Evolutionary conservation across 92 coral and sea anemone species (phyloP).

Genomic region (Umimayanthus chanpuru): DNA sequence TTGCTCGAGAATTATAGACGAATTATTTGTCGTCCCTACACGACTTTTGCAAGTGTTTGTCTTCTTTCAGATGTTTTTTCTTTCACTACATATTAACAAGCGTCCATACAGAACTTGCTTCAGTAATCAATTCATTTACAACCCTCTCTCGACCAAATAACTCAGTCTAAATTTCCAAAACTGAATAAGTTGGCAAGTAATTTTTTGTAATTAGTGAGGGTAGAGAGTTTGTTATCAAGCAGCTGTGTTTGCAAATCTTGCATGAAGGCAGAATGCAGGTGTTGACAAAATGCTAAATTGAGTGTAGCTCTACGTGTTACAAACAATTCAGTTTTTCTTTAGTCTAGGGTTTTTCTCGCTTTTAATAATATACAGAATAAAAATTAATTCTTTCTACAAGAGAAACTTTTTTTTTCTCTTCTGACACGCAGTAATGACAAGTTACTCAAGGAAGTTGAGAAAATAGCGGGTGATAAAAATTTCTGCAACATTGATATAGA

Average conservation of each 20-base stretch:
- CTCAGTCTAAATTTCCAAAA: not conserved
- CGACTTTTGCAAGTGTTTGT: not conserved
- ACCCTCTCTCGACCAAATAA: not conserved
- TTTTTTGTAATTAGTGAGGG: conserved; percentile 25
- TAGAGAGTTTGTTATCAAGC: not conserved
- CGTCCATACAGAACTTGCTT: not conserved
- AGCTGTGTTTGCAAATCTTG: conserved; percentile 14
- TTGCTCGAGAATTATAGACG: not conserved
- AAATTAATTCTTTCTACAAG: not conserved
- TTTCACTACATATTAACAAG: not conserved
- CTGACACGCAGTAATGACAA: not conserved
- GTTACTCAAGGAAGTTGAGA: not conserved
- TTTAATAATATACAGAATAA: not conserved
- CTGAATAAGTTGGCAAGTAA: not conserved
- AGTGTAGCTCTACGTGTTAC: not conserved
- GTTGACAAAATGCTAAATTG: conserved; percentile 9
- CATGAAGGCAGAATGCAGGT: not conserved
- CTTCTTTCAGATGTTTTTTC: not conserved
- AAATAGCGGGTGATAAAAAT: not conserved
- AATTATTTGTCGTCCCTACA: not conserved
- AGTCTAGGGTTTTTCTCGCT: not conserved
- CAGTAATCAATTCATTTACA: not conserved
- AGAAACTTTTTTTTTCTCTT: too few relatives aligned
- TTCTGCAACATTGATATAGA: not conserved
- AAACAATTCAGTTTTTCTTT: not conserved